Evolutionary conservation across 1,140 invertebrate genomes (phyloP).

Genomic region (Cyphomyrmex costatus): DNA sequence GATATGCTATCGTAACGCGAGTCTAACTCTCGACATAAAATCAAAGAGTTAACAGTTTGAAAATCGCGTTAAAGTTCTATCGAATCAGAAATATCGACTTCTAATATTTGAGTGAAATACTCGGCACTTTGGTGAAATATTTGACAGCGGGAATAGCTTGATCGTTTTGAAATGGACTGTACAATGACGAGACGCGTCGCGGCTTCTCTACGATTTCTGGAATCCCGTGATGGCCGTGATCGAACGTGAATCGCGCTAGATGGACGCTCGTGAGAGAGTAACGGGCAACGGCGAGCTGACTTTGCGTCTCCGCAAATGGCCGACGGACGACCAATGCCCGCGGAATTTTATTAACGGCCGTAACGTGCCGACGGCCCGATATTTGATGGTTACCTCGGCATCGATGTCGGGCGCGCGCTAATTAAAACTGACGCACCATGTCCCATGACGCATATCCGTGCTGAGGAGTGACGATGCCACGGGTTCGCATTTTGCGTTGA

Average conservation of each 20-base stretch:
- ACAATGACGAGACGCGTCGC: not conserved
- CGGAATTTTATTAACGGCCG: conserved; percentile 76
- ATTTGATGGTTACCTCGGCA: conserved; percentile 69
- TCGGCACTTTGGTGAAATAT: too few relatives aligned
- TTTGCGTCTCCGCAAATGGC: conserved; percentile 63
- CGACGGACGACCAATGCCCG: conserved; percentile 24
- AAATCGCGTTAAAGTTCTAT: not conserved
- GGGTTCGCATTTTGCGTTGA: conserved; percentile 31
- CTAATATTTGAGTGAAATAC: not conserved
- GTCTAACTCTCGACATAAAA: not conserved
- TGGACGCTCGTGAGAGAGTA: conserved; percentile 1
- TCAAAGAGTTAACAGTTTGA: not conserved
- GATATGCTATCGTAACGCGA: not conserved
- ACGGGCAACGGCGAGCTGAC: not conserved
- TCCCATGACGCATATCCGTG: conserved; percentile 70
- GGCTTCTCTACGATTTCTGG: not conserved
- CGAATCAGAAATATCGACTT: not conserved
- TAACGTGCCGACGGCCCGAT: conserved; percentile 54
- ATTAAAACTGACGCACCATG: conserved; percentile 76
- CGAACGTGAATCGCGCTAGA: conserved; percentile 46
- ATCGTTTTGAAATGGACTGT: not conserved
- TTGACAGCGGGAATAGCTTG: not conserved
- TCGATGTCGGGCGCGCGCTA: conserved; percentile 65
- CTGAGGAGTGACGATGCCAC: conserved; percentile 25
- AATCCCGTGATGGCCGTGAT: conserved; percentile 34